Conservation (phyloP, 2,797 vertebrate genomes). For the Chiloscyllium punctatum region DNA sequence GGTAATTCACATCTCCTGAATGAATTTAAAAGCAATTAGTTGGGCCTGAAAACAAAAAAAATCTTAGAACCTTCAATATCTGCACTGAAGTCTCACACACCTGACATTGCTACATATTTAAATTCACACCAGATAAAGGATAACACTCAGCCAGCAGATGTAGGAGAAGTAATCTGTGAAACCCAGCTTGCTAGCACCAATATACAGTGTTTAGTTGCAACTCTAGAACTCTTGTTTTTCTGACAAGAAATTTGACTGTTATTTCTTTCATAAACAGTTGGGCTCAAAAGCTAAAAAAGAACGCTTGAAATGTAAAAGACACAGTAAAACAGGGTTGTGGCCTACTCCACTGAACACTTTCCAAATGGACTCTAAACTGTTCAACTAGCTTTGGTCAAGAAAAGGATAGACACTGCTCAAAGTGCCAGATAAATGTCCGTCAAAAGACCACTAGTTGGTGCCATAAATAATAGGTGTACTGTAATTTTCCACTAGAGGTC, state of each 20-base stretch:
- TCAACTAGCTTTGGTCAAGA: background rate
- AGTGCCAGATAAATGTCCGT: background rate
- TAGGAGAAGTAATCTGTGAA: background rate
- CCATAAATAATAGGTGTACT: background rate
- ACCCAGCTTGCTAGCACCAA: background rate
- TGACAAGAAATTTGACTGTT: background rate
- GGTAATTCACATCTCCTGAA: background rate
- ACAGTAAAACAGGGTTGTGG: background rate
- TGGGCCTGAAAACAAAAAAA: background rate
- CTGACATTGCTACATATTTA: background rate
- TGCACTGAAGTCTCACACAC: background rate
- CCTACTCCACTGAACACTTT: background rate
- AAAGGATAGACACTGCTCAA: background rate
- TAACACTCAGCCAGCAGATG: background rate
- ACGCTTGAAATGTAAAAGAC: background rate
- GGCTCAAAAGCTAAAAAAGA: background rate
- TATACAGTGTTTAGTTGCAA: background rate
- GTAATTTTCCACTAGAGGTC: slow-evolving; percentile 10
- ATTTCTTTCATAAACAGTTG: background rate
- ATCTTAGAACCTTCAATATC: background rate
- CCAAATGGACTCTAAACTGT: background rate
- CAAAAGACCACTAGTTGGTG: background rate
- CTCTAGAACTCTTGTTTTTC: background rate
- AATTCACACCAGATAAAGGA: background rate
- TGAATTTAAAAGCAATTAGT: background rate